These are phyloP conservation scores for Tenodera sinensis DNA, from an alignment of 2,888 invertebrate species.

Conservation along the genomic window DNA sequence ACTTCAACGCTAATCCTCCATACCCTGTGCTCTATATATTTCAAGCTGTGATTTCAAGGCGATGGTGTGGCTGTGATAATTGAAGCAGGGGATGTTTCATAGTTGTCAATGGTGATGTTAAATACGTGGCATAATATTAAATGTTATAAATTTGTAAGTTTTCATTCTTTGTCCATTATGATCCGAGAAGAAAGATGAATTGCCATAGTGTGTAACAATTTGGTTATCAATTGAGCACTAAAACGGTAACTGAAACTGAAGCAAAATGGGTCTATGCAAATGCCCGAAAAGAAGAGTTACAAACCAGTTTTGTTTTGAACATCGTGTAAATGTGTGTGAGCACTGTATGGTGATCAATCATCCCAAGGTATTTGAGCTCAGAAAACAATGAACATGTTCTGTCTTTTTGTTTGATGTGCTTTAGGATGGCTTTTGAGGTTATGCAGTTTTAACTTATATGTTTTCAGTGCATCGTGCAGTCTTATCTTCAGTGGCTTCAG, in stretches of 20 bases:
- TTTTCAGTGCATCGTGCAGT: slow-evolving; percentile 92
- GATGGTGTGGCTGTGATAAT: not conserved
- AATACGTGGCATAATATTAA: not conserved
- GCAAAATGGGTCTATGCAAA: slow-evolving; percentile 92
- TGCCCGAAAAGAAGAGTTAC: slow-evolving; percentile 96
- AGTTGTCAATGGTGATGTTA: not conserved
- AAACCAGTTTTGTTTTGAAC: slow-evolving; percentile 98
- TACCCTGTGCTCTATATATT: no score
- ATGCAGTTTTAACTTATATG: slow-evolving; percentile 2
- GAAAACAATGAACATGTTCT: not conserved
- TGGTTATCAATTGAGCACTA: not conserved
- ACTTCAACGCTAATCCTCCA: not conserved
- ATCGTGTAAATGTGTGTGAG: slow-evolving; percentile 98
- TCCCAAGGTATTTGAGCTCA: slow-evolving; percentile 67
- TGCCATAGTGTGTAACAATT: not conserved
- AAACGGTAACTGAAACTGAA: not conserved
- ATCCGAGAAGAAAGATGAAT: not conserved
- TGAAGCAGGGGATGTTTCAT: not conserved
- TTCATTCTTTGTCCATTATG: not conserved
- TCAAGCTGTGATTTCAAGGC: no score
- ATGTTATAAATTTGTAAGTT: not conserved
- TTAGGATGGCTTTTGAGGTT: not conserved
- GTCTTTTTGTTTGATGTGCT: not conserved
- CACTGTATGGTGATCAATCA: slow-evolving; percentile 96
- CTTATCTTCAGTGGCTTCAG: slow-evolving; percentile 96